phyloP scores from a whole-genome alignment of 2,113 vertebrate genomes.

The Girardinichthys multiradiatus region DNA sequence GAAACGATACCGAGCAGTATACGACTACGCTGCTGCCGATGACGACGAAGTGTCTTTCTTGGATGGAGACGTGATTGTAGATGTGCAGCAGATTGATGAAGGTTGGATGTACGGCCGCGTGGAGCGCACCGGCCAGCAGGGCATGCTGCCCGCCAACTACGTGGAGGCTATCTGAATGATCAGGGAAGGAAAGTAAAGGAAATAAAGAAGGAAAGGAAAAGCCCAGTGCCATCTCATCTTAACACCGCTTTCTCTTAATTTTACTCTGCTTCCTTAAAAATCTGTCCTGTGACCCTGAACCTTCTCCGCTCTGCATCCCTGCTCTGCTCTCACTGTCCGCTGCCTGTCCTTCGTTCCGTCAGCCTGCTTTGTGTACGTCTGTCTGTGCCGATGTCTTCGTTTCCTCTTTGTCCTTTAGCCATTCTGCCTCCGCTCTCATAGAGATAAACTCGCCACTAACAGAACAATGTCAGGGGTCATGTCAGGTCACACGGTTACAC shows the following conservation, averaged over 20 bases:
- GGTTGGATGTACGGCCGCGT: conserved; percentile 99
- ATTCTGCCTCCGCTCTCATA: conserved; percentile 45
- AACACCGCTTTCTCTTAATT: conserved; percentile 77
- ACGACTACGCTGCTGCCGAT: conserved; percentile 91
- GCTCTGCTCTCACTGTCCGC: conserved; percentile 47
- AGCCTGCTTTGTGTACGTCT: conserved; percentile 24
- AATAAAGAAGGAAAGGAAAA: conserved; percentile 68
- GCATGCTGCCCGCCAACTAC: conserved; percentile 98
- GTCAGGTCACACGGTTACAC: conserved; percentile 50
- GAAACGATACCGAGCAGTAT: conserved; percentile 93
- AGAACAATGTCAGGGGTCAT: conserved; percentile 47
- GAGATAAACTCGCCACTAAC: conserved; percentile 45
- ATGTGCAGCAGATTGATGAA: conserved; percentile 97
- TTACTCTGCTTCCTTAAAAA: conserved; percentile 63
- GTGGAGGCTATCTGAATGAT: conserved; percentile 91
- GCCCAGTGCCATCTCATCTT: conserved; percentile 82
- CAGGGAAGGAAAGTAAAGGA: conserved; percentile 5
- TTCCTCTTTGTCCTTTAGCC: conserved; percentile 36
- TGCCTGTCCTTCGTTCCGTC: no score
- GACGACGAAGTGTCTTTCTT: conserved; percentile 96
- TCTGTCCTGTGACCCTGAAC: conserved; percentile 65
- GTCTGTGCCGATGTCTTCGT: conserved; percentile 56
- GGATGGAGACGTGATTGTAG: conserved; percentile 93
- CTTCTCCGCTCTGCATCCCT: conserved; percentile 34
- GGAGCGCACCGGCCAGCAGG: conserved; percentile 94